These are phyloP conservation scores for Chionis minor DNA, from an alignment of 2,113 vertebrate genomes.

Conservation along the genomic window DNA sequence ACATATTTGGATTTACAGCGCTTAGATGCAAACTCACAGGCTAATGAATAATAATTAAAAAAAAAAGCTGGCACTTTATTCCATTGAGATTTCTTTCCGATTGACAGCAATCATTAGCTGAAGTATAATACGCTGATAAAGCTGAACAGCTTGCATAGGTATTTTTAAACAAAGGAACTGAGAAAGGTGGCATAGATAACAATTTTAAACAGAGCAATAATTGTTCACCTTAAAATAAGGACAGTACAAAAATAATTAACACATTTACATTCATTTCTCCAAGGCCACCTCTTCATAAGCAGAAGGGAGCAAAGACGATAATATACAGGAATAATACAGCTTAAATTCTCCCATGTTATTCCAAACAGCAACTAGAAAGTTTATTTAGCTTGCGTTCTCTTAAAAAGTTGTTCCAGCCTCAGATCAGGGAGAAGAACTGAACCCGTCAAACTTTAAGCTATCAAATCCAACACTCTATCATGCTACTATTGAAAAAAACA, in stretches of 20 bases:
- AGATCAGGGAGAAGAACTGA: not conserved
- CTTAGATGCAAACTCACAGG: not conserved
- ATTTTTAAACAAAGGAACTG: not conserved
- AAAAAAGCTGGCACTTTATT: constrained; percentile 29
- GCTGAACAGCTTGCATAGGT: constrained; percentile 27
- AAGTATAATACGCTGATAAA: not conserved
- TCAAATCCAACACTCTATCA: not conserved
- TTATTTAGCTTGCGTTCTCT: not conserved
- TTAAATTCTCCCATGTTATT: not conserved
- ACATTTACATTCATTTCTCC: constrained; percentile 54
- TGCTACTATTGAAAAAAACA: not conserved
- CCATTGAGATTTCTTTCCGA: not conserved
- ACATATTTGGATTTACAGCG: not conserved
- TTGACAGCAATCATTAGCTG: not conserved
- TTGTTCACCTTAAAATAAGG: constrained; percentile 22
- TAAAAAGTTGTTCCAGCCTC: not conserved
- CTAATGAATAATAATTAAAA: not conserved
- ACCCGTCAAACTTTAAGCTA: not conserved
- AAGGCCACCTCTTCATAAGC: constrained; percentile 29
- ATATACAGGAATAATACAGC: not conserved
- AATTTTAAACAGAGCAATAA: not conserved
- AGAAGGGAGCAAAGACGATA: not conserved
- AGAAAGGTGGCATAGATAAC: not conserved
- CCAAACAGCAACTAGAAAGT: not conserved
- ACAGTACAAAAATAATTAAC: constrained; percentile 55